Conservation (phyloP, 2,113 vertebrate genomes). For the Brachyhypopomus occidentalis region DNA sequence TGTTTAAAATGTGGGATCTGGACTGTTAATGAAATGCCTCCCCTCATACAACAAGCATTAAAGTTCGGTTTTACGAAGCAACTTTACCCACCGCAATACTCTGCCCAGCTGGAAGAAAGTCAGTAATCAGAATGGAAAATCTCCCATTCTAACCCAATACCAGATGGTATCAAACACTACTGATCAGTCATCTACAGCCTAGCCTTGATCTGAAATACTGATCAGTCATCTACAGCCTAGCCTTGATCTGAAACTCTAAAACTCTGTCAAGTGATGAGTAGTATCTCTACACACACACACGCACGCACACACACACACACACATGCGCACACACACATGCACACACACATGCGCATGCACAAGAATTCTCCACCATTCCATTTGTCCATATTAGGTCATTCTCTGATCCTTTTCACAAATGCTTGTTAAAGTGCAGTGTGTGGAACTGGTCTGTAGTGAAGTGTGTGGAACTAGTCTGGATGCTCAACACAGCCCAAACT, state of each 20-base stretch:
- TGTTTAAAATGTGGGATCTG: neutral
- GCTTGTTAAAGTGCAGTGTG: slow-evolving; percentile 97
- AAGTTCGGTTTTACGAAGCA: slow-evolving; percentile 24
- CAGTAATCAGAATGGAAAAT: slow-evolving; percentile 1
- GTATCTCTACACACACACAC: slow-evolving; percentile 28
- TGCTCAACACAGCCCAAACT: slow-evolving; percentile 65
- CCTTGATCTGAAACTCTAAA: slow-evolving; percentile 80
- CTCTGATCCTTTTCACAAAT: slow-evolving; percentile 78
- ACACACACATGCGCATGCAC: slow-evolving; percentile 39
- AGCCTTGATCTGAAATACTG: slow-evolving; percentile 78
- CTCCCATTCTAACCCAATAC: slow-evolving; percentile 58
- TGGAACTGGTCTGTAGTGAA: slow-evolving; percentile 86
- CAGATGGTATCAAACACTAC: slow-evolving; percentile 68
- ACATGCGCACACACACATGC: too few relatives aligned
- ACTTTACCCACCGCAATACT: neutral
- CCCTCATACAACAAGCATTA: neutral
- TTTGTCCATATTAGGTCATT: slow-evolving; percentile 98
- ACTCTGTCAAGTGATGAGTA: slow-evolving; percentile 60
- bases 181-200: slow-evolving; percentile 64
- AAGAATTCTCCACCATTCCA: slow-evolving; percentile 75
- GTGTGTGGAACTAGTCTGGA: slow-evolving; percentile 61
- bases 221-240: slow-evolving; percentile 65
- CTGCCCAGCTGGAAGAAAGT: neutral
- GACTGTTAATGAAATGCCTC: slow-evolving; percentile 5
- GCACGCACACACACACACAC: slow-evolving; percentile 40